A percentile compares a stretch with the other conserved stretches of the same genome.
Evolutionary conservation across 2,888 invertebrate species (phyloP).

Genomic region (Coecobrya sp.): DNA sequence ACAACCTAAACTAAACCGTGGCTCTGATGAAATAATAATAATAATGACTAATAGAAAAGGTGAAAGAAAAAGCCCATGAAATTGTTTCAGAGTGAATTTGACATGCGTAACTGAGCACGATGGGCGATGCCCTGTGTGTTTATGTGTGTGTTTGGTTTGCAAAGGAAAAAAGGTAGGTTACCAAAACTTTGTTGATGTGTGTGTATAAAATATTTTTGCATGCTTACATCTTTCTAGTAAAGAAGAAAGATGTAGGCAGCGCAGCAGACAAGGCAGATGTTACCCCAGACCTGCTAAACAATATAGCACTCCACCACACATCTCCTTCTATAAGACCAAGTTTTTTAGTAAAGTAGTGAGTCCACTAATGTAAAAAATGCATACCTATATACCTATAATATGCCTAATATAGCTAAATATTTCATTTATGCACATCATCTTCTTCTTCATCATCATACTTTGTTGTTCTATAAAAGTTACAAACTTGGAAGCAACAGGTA

Average conservation of each 20-base stretch:
- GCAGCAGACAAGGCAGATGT: background rate
- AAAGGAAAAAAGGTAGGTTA: conserved; percentile 39
- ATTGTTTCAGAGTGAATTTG: background rate
- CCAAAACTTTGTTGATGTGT: background rate
- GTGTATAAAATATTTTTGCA: background rate
- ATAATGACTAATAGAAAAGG: no score
- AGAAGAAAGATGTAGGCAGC: conserved; percentile 16
- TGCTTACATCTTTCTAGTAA: background rate
- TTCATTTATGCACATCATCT: background rate
- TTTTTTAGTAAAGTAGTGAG: no score
- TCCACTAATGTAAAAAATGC: no score
- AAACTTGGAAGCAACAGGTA: conserved; percentile 64
- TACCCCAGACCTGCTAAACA: no score
- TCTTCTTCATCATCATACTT: conserved; percentile 12
- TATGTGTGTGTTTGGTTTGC: background rate
- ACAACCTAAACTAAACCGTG: no score
- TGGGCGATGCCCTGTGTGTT: background rate
- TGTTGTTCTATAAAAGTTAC: conserved; percentile 58
- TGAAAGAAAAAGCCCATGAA: background rate
- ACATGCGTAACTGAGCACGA: conserved; percentile 41
- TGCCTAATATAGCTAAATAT: no score
- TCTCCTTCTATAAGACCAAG: background rate
- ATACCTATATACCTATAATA: no score
- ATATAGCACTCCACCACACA: background rate
- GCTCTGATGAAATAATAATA: no score